A percentile compares a stretch with the other conserved stretches of the same genome.
Conservation (phyloP, 2,113 vertebrate species). For the Parus major region DNA sequence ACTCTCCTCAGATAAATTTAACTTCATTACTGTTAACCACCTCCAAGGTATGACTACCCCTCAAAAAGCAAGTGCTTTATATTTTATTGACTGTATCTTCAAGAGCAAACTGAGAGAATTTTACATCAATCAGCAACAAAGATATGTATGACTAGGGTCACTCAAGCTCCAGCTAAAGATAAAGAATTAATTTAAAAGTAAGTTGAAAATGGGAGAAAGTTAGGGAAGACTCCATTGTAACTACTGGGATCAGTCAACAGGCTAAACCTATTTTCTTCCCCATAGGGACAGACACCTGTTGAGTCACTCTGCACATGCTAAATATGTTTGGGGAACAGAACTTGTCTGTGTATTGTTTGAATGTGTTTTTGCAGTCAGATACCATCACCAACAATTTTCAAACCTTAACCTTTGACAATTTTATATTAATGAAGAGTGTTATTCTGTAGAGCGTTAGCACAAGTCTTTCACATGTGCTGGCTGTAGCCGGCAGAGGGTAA, state of each 20-base stretch:
- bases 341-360: neutral
- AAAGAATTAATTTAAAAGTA: neutral
- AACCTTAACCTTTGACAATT: neutral
- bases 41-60: neutral
- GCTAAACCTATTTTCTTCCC: neutral
- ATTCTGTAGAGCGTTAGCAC: neutral
- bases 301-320: neutral
- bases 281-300: neutral
- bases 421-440: neutral
- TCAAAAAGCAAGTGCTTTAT: neutral
- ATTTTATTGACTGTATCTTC: neutral
- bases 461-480: rapidly evolving
- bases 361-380: neutral
- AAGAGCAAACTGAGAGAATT: neutral
- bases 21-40: neutral
- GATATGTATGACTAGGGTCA: neutral
- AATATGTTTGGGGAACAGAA: neutral
- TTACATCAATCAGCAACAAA: neutral
- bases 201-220: neutral
- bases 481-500: rapidly evolving
- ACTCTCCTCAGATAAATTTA: neutral
- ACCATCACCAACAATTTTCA: neutral
- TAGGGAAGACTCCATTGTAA: neutral
- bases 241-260: neutral
- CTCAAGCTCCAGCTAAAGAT: neutral